phyloP scores from a whole-genome alignment of 2,797 vertebrate species.

The Sciurus carolinensis region DNA sequence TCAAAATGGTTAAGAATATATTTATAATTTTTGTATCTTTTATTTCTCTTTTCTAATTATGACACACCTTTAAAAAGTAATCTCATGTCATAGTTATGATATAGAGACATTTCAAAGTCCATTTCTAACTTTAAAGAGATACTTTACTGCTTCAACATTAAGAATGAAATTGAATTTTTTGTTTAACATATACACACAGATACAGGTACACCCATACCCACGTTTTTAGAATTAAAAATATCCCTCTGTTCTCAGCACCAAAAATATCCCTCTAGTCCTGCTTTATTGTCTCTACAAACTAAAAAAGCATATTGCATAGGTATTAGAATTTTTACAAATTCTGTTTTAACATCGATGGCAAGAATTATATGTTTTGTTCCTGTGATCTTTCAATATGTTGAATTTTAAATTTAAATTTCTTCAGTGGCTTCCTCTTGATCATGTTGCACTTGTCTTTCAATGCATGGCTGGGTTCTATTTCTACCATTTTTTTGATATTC shows the following conservation, averaged over 20 bases:
- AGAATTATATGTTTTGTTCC: background rate
- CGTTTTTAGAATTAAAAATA: background rate
- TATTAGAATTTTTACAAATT: background rate
- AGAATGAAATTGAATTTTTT: background rate
- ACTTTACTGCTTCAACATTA: background rate
- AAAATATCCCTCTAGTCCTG: background rate
- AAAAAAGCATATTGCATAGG: background rate
- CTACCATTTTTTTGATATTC: conserved; percentile 20
- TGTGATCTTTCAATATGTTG: background rate
- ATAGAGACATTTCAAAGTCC: background rate
- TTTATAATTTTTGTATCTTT: background rate
- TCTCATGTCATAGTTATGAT: background rate
- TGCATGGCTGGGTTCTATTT: background rate
- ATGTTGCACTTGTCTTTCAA: background rate
- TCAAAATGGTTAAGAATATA: background rate
- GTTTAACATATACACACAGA: background rate
- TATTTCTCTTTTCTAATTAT: conserved; percentile 31
- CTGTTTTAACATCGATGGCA: background rate
- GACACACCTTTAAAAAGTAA: background rate
- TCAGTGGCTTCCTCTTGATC: background rate
- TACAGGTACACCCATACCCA: background rate
- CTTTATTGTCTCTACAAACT: background rate
- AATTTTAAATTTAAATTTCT: background rate
- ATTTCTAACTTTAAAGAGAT: conserved; percentile 6
- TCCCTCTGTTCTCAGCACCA: background rate